phyloP scores from a whole-genome alignment of 2,113 vertebrate genomes.

The Lynx canadensis region DNA sequence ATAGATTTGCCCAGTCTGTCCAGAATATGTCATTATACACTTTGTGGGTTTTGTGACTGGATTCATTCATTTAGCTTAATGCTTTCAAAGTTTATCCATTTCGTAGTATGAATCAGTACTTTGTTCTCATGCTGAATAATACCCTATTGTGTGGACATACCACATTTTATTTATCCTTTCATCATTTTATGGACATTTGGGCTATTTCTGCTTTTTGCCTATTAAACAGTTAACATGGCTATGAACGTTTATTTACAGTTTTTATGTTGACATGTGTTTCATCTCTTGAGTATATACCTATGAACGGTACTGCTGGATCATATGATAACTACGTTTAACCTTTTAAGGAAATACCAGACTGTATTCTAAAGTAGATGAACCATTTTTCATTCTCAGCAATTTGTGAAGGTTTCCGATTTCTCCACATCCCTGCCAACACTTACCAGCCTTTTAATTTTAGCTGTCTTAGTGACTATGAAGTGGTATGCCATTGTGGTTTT shows the following conservation, averaged over 20 bases:
- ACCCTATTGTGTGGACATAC: background rate
- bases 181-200: background rate
- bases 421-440: background rate
- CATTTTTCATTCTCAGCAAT: background rate
- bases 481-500: background rate
- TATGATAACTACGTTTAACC: background rate
- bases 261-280: background rate
- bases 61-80: background rate
- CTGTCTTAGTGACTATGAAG: background rate
- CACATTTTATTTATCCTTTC: background rate
- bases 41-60: background rate
- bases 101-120: background rate
- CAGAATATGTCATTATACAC: background rate
- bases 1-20: background rate
- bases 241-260: background rate
- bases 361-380: background rate
- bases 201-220: background rate
- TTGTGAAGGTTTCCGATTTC: background rate
- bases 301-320: background rate
- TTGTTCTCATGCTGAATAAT: background rate
- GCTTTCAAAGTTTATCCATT: background rate
- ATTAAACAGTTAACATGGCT: background rate
- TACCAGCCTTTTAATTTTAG: background rate
- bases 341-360: background rate
- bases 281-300: background rate